phyloP scores from a whole-genome alignment of 2,113 vertebrate genomes.

The Oryzias curvinotus region DNA sequence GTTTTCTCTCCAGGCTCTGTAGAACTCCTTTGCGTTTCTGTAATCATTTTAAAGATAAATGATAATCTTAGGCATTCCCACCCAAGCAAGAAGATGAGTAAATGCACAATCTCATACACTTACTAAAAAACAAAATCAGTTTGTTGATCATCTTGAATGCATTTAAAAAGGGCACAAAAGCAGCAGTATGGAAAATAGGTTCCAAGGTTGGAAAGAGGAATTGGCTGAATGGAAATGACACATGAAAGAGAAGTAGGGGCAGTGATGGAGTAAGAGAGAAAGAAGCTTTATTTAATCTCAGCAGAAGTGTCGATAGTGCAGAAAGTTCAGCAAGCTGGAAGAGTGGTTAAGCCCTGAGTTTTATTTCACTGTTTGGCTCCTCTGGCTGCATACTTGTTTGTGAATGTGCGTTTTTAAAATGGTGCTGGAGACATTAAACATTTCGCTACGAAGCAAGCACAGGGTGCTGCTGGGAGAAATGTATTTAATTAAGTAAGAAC shows the following conservation, averaged over 20 bases:
- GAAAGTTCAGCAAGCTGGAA: conserved; percentile 77
- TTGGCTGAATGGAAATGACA: conserved; percentile 9
- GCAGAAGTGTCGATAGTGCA: conserved; percentile 74
- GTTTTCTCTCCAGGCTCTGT: conserved; percentile 46
- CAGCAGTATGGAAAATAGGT: conserved; percentile 46
- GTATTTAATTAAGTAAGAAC: conserved; percentile 73
- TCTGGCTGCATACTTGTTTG: conserved; percentile 39
- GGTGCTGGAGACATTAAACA: conserved; percentile 59
- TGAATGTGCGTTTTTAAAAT: conserved; percentile 26
- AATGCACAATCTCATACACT: conserved; percentile 38
- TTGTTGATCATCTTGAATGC: conserved; percentile 58
- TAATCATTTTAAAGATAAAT: conserved; percentile 65
- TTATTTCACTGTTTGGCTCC: conserved; percentile 66
- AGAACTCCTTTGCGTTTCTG: conserved; percentile 58
- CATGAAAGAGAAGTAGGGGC: conserved; percentile 17
- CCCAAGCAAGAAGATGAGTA: conserved; percentile 50
- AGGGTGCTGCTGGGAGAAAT: conserved; percentile 55
- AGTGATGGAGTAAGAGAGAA: conserved; percentile 43
- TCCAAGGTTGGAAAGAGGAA: conserved; percentile 5
- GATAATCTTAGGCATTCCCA: conserved; percentile 46
- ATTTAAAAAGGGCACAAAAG: conserved; percentile 56
- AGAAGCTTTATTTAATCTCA: conserved; percentile 74
- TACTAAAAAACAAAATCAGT: conserved; percentile 58
- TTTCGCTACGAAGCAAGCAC: conserved; percentile 59
- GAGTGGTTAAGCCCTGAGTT: conserved; percentile 70